Conservation (phyloP, 1,140 invertebrate species). For the Dreissena polymorpha region DNA sequence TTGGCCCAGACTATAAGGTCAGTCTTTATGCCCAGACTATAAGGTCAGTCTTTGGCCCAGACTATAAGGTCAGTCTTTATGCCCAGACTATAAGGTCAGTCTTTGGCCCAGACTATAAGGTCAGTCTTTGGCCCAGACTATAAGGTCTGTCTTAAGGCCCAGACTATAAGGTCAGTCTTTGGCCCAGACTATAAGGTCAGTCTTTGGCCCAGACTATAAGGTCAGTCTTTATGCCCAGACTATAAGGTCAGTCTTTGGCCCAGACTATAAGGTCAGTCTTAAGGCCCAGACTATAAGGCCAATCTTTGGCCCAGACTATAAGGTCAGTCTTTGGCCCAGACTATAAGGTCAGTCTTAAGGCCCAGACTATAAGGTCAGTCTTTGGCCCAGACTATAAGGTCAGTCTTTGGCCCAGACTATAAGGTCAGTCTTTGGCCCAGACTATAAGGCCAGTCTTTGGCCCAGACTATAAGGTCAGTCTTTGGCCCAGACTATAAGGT, state of each 20-base stretch:
- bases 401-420: conserved; percentile 99
- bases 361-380: conserved; percentile 98
- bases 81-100: too few relatives aligned
- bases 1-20: conserved; percentile 99
- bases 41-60: conserved; percentile 96
- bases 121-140: conserved; percentile 78
- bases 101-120: conserved; percentile 99
- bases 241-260: conserved; percentile 88
- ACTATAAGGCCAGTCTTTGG: too few relatives aligned
- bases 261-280: conserved; percentile 98
- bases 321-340: conserved; percentile 85
- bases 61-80: conserved; percentile 94
- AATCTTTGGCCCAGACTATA: conserved; percentile 99
- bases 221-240: conserved; percentile 82
- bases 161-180: conserved; percentile 95
- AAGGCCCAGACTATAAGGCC: too few relatives aligned
- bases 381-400: too few relatives aligned
- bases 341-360: too few relatives aligned
- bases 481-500: conserved; percentile 99
- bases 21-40: conserved; percentile 53
- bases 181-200: too few relatives aligned
- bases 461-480: too few relatives aligned
- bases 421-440: conserved; percentile 87
- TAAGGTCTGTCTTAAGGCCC: too few relatives aligned
- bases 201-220: conserved; percentile 99